These are phyloP conservation scores for Alexandromys fortis DNA, from an alignment of 2,113 vertebrate genomes.

Conservation along the genomic window DNA sequence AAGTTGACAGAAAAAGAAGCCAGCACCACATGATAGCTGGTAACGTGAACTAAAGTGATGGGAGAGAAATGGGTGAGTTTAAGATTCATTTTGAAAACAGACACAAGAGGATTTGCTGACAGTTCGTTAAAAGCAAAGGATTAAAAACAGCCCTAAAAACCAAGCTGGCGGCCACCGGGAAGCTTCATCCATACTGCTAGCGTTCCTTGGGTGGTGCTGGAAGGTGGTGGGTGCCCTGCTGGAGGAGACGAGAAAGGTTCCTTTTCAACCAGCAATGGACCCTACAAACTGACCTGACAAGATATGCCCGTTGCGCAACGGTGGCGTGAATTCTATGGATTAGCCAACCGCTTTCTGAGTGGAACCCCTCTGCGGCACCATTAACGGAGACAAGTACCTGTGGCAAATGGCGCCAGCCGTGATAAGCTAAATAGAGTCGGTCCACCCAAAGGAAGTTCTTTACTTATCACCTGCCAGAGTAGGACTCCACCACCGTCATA, in stretches of 20 bases:
- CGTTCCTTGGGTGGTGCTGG: neutral
- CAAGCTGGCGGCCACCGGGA: neutral
- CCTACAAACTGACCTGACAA: neutral
- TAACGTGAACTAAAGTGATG: neutral
- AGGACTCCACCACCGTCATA: no score
- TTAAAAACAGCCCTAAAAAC: neutral
- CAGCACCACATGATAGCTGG: neutral
- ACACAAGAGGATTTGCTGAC: neutral
- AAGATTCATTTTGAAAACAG: slow-evolving; percentile 2
- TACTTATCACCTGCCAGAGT: no score
- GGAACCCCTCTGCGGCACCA: neutral
- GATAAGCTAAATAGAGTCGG: no score
- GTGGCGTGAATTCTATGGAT: neutral
- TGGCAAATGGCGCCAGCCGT: no score
- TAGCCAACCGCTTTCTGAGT: neutral
- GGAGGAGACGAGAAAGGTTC: neutral
- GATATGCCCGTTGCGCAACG: neutral
- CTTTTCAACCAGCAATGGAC: neutral
- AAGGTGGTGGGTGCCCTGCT: neutral
- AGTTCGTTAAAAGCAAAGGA: neutral
- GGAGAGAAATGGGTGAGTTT: neutral
- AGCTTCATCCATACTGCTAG: neutral
- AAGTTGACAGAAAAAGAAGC: neutral
- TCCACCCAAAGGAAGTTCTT: no score
- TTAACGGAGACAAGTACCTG: neutral